Conservation (phyloP, 2,113 vertebrate species). For the Scophthalmus maximus region DNA sequence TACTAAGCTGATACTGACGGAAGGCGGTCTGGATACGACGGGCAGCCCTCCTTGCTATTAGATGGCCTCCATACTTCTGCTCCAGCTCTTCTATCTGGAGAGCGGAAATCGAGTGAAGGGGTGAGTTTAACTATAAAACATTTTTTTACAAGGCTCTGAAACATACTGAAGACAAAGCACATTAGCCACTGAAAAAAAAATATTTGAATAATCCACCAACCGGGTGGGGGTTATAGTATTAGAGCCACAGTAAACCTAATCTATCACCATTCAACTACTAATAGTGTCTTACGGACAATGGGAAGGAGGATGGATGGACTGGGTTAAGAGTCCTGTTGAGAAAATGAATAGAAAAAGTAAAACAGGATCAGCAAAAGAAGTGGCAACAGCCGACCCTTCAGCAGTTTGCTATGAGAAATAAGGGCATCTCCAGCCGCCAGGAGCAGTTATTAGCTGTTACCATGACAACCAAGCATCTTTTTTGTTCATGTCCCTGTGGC, state of each 20-base stretch:
- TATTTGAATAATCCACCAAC: constrained; percentile 46
- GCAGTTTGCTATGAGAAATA: constrained; percentile 68
- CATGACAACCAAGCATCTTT: constrained; percentile 78
- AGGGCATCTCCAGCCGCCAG: constrained; percentile 74
- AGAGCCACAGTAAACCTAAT: constrained; percentile 58
- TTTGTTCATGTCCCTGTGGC: constrained; percentile 62
- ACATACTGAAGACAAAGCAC: constrained; percentile 30
- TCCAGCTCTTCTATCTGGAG: constrained; percentile 98
- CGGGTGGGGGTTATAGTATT: constrained; percentile 34
- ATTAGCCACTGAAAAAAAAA: constrained; percentile 35
- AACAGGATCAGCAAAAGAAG: constrained; percentile 49
- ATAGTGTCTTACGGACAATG: constrained; percentile 53
- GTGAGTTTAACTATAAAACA: constrained; percentile 46
- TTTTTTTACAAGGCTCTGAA: constrained; percentile 48
- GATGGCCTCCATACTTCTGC: constrained; percentile 96
- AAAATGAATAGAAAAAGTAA: constrained; percentile 53
- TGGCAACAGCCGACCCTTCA: constrained; percentile 54
- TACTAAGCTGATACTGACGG: constrained; percentile 99
- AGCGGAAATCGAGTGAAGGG: constrained; percentile 11
- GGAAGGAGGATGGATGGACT: constrained; percentile 50
- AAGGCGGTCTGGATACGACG: constrained; percentile 98
- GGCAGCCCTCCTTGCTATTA: constrained; percentile 94
- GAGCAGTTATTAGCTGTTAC: constrained; percentile 79
- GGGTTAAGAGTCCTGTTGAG: constrained; percentile 58
- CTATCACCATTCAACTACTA: constrained; percentile 61